Percentiles rank a stretch among this genome's conserved stretches.
Conservation (phyloP, 2,797 vertebrate genomes). For the Paratrypauchen microcephalus region DNA sequence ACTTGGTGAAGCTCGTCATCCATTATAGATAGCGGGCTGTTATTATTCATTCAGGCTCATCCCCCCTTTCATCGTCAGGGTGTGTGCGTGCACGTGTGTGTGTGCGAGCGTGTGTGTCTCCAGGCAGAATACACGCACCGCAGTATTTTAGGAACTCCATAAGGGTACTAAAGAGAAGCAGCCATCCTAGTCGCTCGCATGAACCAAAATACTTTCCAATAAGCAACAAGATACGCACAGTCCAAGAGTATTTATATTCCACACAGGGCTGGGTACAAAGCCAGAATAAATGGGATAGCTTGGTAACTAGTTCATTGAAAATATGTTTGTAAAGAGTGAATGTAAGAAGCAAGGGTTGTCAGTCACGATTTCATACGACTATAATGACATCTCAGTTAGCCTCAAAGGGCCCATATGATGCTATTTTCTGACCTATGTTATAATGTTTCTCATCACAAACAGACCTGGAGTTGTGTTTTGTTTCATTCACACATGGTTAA, state of each 20-base stretch:
- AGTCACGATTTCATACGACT: not conserved
- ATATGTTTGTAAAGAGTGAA: not conserved
- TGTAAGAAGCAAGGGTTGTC: not conserved
- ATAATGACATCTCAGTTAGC: too few relatives aligned
- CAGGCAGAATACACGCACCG: slow-evolving; percentile 58
- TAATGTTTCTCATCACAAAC: too few relatives aligned
- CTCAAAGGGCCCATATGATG: too few relatives aligned
- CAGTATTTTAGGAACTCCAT: slow-evolving; percentile 61
- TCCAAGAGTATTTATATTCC: slow-evolving; percentile 3
- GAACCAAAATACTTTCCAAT: slow-evolving; percentile 9
- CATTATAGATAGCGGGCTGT: slow-evolving; percentile 60
- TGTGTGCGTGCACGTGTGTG: slow-evolving; percentile 20
- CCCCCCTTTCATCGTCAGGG: slow-evolving; percentile 44
- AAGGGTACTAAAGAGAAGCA: slow-evolving; percentile 34
- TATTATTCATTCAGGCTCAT: slow-evolving; percentile 68
- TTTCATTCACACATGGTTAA: too few relatives aligned
- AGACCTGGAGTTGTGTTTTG: too few relatives aligned
- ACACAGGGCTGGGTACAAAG: not conserved
- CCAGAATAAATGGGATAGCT: not conserved
- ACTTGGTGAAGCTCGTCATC: slow-evolving; percentile 69
- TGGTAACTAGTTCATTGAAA: not conserved
- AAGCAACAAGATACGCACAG: not conserved
- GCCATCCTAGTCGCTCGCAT: slow-evolving; percentile 3
- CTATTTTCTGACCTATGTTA: too few relatives aligned
- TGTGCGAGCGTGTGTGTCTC: slow-evolving; percentile 52